Evolutionary conservation across 2,888 invertebrate genomes (phyloP).

Genomic region (Chrysina gloriosa): DNA sequence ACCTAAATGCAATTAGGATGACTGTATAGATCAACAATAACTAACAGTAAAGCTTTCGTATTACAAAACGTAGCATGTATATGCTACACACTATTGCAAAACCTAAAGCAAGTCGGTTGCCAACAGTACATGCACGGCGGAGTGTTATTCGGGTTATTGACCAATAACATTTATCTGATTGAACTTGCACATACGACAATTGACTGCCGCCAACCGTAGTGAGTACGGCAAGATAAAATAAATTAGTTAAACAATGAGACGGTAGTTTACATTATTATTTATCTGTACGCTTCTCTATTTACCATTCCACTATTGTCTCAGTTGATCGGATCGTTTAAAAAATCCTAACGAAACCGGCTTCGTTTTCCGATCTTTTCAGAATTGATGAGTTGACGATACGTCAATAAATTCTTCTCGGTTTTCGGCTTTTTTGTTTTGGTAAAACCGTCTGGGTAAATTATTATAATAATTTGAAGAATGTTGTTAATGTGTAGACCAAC

Average conservation of each 20-base stretch:
- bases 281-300: neutral
- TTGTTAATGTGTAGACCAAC: no score
- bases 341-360: no score
- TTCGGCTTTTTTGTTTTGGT: no score
- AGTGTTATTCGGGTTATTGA: slow-evolving; percentile 39
- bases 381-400: no score
- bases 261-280: neutral
- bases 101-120: slow-evolving; percentile 18
- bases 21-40: slow-evolving; percentile 1
- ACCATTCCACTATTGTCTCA: neutral
- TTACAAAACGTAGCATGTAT: slow-evolving; percentile 11
- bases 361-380: no score
- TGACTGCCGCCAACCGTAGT: slow-evolving; percentile 22
- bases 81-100: neutral
- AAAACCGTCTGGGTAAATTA: no score
- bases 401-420: no score
- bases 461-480: no score
- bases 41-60: slow-evolving; percentile 18
- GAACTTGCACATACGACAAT: slow-evolving; percentile 37
- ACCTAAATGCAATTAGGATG: neutral
- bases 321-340: neutral
- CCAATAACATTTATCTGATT: slow-evolving; percentile 40
- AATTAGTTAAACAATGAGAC: slow-evolving; percentile 15
- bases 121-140: slow-evolving; percentile 23
- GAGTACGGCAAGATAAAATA: slow-evolving; percentile 19